These are phyloP conservation scores for Nephrocerus scutellatus DNA, from an alignment of 2,888 invertebrate genomes.

Conservation along the genomic window DNA sequence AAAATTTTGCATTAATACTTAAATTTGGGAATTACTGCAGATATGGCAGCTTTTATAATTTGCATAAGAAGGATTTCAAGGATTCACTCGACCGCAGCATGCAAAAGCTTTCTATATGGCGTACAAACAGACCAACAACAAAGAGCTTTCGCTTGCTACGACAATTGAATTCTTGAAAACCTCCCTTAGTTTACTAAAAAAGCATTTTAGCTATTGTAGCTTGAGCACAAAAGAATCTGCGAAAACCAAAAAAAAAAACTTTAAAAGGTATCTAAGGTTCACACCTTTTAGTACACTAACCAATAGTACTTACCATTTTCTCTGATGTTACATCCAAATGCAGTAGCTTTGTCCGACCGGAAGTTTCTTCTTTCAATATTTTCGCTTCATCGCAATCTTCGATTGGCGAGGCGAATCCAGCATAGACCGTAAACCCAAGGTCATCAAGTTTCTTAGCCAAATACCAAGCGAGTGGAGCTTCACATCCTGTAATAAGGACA, in stretches of 20 bases:
- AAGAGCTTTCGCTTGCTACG: neutral
- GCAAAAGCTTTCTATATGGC: slow-evolving; percentile 26
- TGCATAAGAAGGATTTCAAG: no score
- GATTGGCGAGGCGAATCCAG: slow-evolving; percentile 63
- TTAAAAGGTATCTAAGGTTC: neutral
- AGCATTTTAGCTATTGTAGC: slow-evolving; percentile 6
- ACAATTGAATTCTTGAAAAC: neutral
- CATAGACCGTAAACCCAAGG: slow-evolving; percentile 82
- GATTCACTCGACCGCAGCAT: no score
- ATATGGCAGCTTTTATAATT: no score
- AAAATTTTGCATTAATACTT: no score
- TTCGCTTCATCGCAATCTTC: slow-evolving; percentile 63
- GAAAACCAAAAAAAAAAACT: neutral
- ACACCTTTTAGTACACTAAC: neutral
- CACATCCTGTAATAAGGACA: slow-evolving; percentile 79
- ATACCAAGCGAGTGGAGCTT: slow-evolving; percentile 49
- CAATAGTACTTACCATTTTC: slow-evolving; percentile 51
- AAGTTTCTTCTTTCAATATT: slow-evolving; percentile 70
- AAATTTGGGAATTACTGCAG: no score
- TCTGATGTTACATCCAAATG: slow-evolving; percentile 78
- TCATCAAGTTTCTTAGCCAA: slow-evolving; percentile 74
- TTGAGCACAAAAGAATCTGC: neutral
- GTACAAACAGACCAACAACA: neutral
- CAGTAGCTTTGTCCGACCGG: slow-evolving; percentile 64
- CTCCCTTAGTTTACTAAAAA: slow-evolving; percentile 5